Conservation (phyloP, 2,113 vertebrate genomes). For the Phoenicopterus ruber region DNA sequence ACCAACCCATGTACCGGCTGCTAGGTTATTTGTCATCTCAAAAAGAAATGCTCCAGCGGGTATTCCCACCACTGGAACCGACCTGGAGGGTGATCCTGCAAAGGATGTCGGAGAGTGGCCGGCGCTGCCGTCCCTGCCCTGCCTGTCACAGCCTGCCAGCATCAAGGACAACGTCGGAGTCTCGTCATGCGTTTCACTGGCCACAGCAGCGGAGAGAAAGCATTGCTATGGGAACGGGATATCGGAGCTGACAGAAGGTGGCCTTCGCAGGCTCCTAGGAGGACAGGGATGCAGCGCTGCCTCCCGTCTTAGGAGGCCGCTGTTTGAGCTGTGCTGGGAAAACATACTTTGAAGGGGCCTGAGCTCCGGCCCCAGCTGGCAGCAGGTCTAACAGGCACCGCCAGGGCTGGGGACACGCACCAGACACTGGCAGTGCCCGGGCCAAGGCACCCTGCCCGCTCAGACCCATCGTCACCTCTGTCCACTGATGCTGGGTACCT, state of each 20-base stretch:
- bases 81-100: neutral
- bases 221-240: neutral
- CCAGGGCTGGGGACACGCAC: neutral
- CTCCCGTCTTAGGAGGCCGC: neutral
- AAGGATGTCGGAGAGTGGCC: neutral
- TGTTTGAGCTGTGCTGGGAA: neutral
- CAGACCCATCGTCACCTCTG: neutral
- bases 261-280: neutral
- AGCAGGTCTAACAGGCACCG: neutral
- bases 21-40: neutral
- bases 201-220: neutral
- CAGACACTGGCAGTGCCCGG: fast-evolving
- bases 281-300: fast-evolving
- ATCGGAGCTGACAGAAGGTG: neutral
- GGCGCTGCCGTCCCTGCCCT: neutral
- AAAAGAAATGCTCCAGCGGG: neutral
- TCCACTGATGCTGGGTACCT: neutral
- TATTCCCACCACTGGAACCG: neutral
- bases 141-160: neutral
- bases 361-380: neutral
- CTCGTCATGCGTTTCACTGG: neutral
- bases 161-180: neutral
- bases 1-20: neutral
- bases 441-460: neutral
- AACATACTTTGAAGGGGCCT: neutral